Evolutionary conservation across 2,113 vertebrate species (phyloP).

Genomic region (Rhinoptilus africanus): DNA sequence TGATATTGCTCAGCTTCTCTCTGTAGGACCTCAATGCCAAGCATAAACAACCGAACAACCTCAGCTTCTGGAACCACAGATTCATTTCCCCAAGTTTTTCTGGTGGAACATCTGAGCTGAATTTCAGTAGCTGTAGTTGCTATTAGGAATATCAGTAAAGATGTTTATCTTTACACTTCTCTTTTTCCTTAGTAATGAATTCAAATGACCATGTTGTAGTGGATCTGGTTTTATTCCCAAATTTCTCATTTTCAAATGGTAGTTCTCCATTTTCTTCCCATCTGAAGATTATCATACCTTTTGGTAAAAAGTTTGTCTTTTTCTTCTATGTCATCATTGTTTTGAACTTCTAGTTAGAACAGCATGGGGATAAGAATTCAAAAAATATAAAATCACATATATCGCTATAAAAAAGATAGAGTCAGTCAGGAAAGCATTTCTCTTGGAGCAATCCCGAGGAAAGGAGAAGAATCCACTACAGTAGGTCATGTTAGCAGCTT

Average conservation of each 20-base stretch:
- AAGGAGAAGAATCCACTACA: background rate
- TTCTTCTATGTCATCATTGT: background rate
- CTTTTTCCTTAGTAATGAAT: constrained; percentile 7
- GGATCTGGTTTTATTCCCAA: background rate
- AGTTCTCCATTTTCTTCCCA: background rate
- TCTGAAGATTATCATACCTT: background rate
- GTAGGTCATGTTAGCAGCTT: background rate
- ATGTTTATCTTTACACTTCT: background rate
- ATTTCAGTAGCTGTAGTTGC: background rate
- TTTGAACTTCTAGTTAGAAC: background rate
- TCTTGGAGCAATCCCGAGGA: background rate
- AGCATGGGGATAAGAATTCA: background rate
- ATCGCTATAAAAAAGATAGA: background rate
- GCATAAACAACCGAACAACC: background rate
- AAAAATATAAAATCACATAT: background rate
- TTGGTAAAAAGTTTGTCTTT: background rate
- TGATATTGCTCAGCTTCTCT: background rate
- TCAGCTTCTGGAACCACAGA: background rate
- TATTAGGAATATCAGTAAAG: constrained; percentile 3
- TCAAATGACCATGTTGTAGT: background rate
- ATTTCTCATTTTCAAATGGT: background rate
- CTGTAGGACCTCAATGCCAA: background rate
- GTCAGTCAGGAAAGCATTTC: background rate
- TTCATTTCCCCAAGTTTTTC: background rate
- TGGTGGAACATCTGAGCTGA: background rate